These are phyloP conservation scores for Thaumatotibia leucotreta DNA, from an alignment of 1,140 invertebrate genomes.

Conservation along the genomic window DNA sequence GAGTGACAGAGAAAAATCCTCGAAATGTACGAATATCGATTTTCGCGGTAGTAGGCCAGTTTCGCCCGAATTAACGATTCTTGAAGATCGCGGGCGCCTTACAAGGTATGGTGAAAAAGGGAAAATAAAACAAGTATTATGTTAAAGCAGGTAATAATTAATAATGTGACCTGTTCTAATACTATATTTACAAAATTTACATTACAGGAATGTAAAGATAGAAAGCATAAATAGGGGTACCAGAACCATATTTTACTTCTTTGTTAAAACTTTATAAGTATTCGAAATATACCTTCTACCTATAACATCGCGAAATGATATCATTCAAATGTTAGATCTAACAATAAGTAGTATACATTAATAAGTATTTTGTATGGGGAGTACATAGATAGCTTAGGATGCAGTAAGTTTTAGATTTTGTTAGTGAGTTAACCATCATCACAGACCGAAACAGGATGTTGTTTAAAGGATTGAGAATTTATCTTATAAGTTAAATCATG, in stretches of 20 bases:
- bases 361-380: neutral
- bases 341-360: neutral
- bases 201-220: constrained; percentile 53
- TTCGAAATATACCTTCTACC: constrained; percentile 9
- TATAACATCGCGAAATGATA: neutral
- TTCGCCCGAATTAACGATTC: no score
- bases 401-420: neutral
- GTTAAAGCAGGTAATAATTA: constrained; percentile 53
- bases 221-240: neutral
- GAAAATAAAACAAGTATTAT: constrained; percentile 22
- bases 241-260: neutral
- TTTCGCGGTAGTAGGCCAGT: no score
- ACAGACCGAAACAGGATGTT: no score
- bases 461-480: no score
- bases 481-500: no score
- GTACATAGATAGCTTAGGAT: neutral
- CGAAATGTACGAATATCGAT: no score
- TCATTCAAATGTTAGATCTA: neutral
- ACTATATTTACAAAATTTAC: constrained; percentile 63
- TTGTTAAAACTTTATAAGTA: neutral
- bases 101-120: no score
- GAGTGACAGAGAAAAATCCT: no score
- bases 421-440: no score
- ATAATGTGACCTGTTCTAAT: constrained; percentile 64
- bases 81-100: no score